Percentiles rank a stretch among this genome's conserved stretches.
Conservation (phyloP, 2,888 invertebrate species). For the Thalpophila matura region DNA sequence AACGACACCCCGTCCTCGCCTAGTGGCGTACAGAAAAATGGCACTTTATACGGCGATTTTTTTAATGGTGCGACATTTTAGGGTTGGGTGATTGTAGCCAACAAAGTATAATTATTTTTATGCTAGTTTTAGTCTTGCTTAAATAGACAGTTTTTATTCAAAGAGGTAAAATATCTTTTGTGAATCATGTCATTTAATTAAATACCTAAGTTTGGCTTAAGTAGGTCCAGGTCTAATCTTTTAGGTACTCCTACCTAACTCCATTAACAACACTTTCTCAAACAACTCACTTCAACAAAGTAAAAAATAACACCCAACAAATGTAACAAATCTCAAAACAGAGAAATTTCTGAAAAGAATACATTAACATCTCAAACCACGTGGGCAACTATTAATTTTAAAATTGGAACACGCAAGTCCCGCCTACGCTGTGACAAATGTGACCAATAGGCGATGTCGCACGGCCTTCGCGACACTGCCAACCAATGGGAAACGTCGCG, state of each 20-base stretch:
- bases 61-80: constrained; percentile 9
- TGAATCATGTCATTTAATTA: too few relatives aligned
- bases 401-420: constrained; percentile 75
- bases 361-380: constrained; percentile 44
- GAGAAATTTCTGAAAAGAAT: constrained; percentile 5
- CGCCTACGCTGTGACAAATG: constrained; percentile 83
- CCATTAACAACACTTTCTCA: too few relatives aligned
- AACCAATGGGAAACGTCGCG: constrained; percentile 81
- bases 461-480: constrained; percentile 82
- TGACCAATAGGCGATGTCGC: constrained; percentile 87
- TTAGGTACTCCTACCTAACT: too few relatives aligned
- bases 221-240: too few relatives aligned
- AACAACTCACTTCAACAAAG: too few relatives aligned
- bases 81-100: neutral
- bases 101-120: too few relatives aligned
- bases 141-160: too few relatives aligned
- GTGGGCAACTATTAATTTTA: constrained; percentile 66
- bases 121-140: too few relatives aligned
- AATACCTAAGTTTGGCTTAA: too few relatives aligned
- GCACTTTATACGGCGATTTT: constrained; percentile 40
- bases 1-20: constrained; percentile 65
- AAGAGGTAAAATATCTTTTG: too few relatives aligned
- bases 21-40: constrained; percentile 65
- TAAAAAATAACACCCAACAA: neutral
- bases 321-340: neutral